These are phyloP conservation scores for Eira barbara DNA, from an alignment of 2,113 vertebrate genomes.

Conservation along the genomic window DNA sequence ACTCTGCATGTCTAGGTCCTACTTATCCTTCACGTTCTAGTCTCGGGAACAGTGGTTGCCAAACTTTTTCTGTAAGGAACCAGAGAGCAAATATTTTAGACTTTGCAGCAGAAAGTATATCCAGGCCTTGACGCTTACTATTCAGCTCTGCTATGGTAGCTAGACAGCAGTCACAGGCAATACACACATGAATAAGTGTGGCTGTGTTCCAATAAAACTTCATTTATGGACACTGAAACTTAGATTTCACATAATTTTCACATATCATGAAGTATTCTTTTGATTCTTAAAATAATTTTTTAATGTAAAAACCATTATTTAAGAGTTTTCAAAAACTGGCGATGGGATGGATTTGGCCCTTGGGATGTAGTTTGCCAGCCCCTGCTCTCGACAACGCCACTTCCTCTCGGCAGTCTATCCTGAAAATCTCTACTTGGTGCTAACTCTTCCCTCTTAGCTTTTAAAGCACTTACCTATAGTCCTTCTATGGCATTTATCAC, in stretches of 20 bases:
- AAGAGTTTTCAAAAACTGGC: background rate
- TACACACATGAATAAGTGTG: background rate
- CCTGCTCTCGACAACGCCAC: background rate
- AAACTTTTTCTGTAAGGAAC: background rate
- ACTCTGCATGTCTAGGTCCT: background rate
- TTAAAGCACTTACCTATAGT: background rate
- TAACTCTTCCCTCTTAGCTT: background rate
- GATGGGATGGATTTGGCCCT: background rate
- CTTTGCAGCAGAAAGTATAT: background rate
- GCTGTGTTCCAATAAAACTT: background rate
- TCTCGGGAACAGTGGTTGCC: background rate
- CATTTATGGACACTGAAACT: background rate
- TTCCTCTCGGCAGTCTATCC: background rate
- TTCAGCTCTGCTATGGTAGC: background rate
- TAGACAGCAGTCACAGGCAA: background rate
- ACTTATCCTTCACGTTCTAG: background rate
- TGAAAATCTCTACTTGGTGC: background rate
- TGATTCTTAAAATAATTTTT: background rate
- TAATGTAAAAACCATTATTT: background rate
- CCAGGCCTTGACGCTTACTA: too few species aligned
- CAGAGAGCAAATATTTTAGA: background rate
- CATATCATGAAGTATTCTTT: constrained; percentile 8
- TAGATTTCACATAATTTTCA: constrained; percentile 6
- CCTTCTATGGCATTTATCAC: background rate
- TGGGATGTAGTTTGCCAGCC: background rate